Evolutionary conservation across 2,113 vertebrate genomes (phyloP), one percentile per base, ranked within the genome.

Genomic region (Camelus dromedarius): DNA sequence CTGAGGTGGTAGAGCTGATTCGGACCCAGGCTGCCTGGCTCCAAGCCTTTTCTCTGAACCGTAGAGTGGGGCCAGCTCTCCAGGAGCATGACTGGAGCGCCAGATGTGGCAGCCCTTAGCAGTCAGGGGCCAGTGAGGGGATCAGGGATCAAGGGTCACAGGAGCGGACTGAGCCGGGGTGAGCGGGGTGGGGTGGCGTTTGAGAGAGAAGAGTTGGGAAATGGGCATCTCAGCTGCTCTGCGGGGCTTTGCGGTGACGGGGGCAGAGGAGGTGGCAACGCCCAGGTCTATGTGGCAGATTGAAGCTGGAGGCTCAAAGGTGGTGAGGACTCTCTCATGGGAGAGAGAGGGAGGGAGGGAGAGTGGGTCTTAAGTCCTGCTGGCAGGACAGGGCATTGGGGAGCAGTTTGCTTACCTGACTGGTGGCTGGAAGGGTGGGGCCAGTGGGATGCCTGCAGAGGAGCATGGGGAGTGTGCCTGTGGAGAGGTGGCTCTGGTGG

Each of bases 161-260:
- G 10, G 32, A 56, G 76, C 16, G 46, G 66, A 8, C 15, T 73
- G 80, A 30, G 69, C 32, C 18, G 86, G 1, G 35, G 24, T 26
- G 35, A 54, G 2, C 14, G n/a, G 1, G n/a, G 14, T 3, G 15
- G 19, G 58, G 42, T 13, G 16, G 5, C 38, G 48, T 19, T 58
- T 46, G 20, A n/a, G 10, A 22, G 28, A 52, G 73, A 48, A 15
- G 0, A 58, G 16, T 4, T 4, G 54, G 75, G 54, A 60, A 11
- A 22, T 0, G 1, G 0, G 56, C 22, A 13, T 24, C 22, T 38
- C 38, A 12, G 3, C 4, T 7, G 22, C 3, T 13, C 6, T 10
- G 32, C 0, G 28, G 89, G 50, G 30, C 26, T 58, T 58, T 14
- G 38, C 13, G 60, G 4, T 22, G 14, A 50, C 22, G 92, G 18